Conservation (phyloP, 2,888 invertebrate species). For the Latrodectus elegans region DNA sequence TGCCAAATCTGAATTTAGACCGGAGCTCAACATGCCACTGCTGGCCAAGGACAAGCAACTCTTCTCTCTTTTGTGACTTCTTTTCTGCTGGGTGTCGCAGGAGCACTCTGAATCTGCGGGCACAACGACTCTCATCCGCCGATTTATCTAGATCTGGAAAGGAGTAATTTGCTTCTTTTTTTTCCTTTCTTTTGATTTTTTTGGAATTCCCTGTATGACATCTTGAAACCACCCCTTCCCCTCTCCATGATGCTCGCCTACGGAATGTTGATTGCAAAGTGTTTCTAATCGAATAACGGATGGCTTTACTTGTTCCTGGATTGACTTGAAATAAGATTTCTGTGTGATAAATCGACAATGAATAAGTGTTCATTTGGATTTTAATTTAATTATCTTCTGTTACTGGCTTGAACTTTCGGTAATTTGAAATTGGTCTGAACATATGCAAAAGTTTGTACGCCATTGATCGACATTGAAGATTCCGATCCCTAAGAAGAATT, state of each 20-base stretch:
- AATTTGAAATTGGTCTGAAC: too few relatives aligned
- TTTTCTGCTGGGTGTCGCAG: slow-evolving; percentile 13
- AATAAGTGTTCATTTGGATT: too few relatives aligned
- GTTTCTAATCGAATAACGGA: too few relatives aligned
- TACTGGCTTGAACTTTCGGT: too few relatives aligned
- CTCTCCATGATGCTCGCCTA: background rate
- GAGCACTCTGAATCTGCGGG: slow-evolving; percentile 1
- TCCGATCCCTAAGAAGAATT: too few relatives aligned
- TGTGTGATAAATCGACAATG: too few relatives aligned
- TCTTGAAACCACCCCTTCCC: background rate
- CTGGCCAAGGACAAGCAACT: slow-evolving; percentile 62
- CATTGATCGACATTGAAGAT: too few relatives aligned
- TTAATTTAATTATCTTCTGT: too few relatives aligned
- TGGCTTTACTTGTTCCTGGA: too few relatives aligned
- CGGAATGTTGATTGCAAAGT: background rate
- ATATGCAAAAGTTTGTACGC: too few relatives aligned
- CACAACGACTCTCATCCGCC: background rate
- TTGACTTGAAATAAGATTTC: too few relatives aligned
- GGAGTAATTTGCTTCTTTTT: slow-evolving; percentile 16
- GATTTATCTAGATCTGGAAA: slow-evolving; percentile 33
- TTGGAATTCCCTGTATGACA: background rate
- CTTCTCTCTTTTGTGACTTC: slow-evolving; percentile 11
- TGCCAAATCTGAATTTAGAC: slow-evolving; percentile 70
- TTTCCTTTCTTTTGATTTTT: background rate
- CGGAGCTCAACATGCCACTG: slow-evolving; percentile 41